Percentiles rank a stretch among this genome's conserved stretches.
Evolutionary conservation across 2,113 vertebrate genomes (phyloP).

Genomic region (Acanthisitta chloris): DNA sequence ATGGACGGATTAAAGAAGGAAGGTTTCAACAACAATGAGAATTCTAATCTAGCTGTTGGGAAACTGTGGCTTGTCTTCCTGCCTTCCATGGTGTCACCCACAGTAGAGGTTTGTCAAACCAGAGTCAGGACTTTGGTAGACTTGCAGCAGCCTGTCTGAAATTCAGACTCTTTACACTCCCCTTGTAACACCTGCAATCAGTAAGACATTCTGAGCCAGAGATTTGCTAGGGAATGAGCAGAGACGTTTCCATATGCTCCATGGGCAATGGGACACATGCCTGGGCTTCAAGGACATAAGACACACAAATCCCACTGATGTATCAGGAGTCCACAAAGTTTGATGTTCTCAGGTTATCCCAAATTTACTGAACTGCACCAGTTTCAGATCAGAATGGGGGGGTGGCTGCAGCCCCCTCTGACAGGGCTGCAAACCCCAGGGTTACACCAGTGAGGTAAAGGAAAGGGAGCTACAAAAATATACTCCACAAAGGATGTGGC

Average conservation of each 20-base stretch:
- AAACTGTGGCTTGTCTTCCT: neutral
- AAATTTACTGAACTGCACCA: neutral
- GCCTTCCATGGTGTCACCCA: neutral
- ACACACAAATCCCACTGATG: neutral
- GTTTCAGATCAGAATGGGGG: neutral
- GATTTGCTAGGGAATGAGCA: neutral
- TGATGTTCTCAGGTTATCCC: neutral
- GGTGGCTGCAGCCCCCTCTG: neutral
- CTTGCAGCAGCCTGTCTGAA: neutral
- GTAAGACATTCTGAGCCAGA: neutral
- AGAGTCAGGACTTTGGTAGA: neutral
- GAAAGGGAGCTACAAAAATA: neutral
- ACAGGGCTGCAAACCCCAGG: neutral
- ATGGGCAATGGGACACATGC: neutral
- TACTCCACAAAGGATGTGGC: neutral
- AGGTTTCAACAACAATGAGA: neutral
- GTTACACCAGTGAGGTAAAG: neutral
- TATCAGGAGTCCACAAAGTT: neutral
- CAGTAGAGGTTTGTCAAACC: neutral
- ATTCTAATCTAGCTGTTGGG: neutral
- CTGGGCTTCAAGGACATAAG: neutral
- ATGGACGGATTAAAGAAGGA: neutral
- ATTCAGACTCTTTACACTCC: neutral
- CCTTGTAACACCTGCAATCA: neutral
- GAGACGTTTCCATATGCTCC: neutral